Evolutionary conservation across 53 echinoderm and acorn worm species (phyloP).

Genomic region (Echinarachnius parma): DNA sequence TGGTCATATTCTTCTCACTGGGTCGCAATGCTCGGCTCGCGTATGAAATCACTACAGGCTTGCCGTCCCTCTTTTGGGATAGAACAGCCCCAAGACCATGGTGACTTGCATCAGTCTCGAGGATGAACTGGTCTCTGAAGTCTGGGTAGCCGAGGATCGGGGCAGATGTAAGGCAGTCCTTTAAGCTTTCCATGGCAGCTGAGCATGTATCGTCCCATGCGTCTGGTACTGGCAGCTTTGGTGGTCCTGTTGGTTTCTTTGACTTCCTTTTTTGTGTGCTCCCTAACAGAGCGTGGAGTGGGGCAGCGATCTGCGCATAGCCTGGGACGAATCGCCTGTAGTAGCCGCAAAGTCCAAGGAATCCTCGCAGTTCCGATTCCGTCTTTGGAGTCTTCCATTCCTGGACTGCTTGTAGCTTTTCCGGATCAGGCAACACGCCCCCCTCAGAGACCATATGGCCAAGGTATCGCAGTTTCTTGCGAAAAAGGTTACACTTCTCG

Average conservation of each 20-base stretch:
- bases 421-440: conserved; percentile 52
- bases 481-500: conserved; percentile 58
- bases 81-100: conserved; percentile 47
- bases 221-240: not conserved
- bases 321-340: conserved; percentile 46
- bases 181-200: conserved; percentile 28
- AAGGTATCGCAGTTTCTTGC: conserved; percentile 40
- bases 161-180: conserved; percentile 37
- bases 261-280: conserved; percentile 4
- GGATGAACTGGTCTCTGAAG: conserved; percentile 37
- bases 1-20: conserved; percentile 43
- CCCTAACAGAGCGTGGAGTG: conserved; percentile 47
- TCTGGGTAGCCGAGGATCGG: conserved; percentile 55
- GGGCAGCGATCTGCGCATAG: conserved; percentile 52
- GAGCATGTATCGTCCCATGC: not conserved
- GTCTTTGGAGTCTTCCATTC: conserved; percentile 44
- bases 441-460: conserved; percentile 49
- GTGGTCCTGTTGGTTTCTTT: not conserved
- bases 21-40: conserved; percentile 36
- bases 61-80: conserved; percentile 32
- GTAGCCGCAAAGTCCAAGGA: conserved; percentile 52
- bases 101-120: conserved; percentile 51
- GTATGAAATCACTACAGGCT: conserved; percentile 32
- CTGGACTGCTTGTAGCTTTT: conserved; percentile 41
- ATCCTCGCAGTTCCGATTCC: conserved; percentile 41